phyloP scores from a whole-genome alignment of 2,888 invertebrate species.

The Agonum fuliginosum region DNA sequence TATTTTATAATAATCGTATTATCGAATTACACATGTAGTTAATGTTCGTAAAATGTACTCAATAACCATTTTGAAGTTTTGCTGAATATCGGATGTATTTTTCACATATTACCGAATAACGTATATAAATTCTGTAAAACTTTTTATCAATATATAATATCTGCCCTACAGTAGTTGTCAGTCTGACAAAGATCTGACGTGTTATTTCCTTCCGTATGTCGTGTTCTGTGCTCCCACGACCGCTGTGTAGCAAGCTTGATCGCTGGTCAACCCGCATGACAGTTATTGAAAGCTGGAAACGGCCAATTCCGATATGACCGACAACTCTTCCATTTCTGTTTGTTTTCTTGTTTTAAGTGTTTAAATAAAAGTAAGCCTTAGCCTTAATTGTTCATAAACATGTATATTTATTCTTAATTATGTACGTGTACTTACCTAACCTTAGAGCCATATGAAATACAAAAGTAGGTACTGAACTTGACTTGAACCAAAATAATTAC shows the following conservation, averaged over 20 bases:
- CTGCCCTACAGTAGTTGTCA: slow-evolving; percentile 17
- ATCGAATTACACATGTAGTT: no score
- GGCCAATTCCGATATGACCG: slow-evolving; percentile 58
- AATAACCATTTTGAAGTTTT: no score
- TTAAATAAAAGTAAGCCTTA: no score
- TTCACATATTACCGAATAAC: not conserved
- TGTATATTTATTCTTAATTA: no score
- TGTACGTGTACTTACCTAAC: no score
- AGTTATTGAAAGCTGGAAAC: slow-evolving; percentile 60
- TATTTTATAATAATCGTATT: no score
- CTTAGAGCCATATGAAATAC: no score
- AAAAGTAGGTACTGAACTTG: no score
- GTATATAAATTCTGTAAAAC: not conserved
- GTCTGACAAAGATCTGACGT: slow-evolving; percentile 28
- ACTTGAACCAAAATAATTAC: no score
- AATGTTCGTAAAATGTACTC: no score
- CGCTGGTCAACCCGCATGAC: slow-evolving; percentile 42
- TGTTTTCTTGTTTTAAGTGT: slow-evolving; percentile 27
- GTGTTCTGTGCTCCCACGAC: not conserved
- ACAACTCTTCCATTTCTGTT: slow-evolving; percentile 54
- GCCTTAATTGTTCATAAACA: no score
- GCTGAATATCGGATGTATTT: no score
- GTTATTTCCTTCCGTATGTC: slow-evolving; percentile 46
- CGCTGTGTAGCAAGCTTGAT: slow-evolving; percentile 24
- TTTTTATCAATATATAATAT: not conserved